Evolutionary conservation across 2,113 vertebrate genomes (phyloP), one percentile per base, ranked within the genome.

Genomic region (Lutjanus erythropterus): DNA sequence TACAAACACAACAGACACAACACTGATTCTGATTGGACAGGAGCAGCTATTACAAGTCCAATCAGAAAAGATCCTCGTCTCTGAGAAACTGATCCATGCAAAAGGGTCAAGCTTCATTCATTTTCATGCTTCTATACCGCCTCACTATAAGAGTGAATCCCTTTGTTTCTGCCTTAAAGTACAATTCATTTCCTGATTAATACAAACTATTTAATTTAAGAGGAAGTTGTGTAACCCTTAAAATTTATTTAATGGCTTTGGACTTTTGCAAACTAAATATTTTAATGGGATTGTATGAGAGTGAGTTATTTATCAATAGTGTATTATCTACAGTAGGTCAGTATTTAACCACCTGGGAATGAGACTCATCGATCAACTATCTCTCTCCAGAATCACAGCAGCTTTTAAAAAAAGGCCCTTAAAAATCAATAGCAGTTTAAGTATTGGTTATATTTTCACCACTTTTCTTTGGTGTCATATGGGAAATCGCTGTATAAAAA

Each of bases 11-110:
- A 47, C 72, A 58, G 60, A 18, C 11, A 9, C 62, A 23, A 25
- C 7, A 2, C 18, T 25, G 62, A 21, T 15, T 61, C 73, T 59
- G 33, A 78, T 87, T 87, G 86, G 85, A 66, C 44, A 19, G 44
- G 11, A 61, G 21, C 14, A n/a, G 31, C 27, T 21, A 8, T 35
- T 0, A 61, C n/a, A 18, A 8, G 52, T 4, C 80, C 77, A 86
- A 68, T 86, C 46, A 72, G 58, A 73, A 2, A 37, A 56, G 60
- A 49, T 33, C 21, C 27, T 33, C 1, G 70, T 81, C 65, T 75
- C 37, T 61, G n/a, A 49, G 50, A 35, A 23, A 5, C n/a, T 25
- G 19, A 65, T 55, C 65, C 19, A n/a, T 25, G 35, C 46, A 31
- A 50, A 29, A 15, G 23, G 9, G 4, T 10, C 11, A 6, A 41